Evolutionary conservation across 2,113 vertebrate genomes (phyloP), one percentile per base, ranked within the genome.

Genomic region (Romanogobio albipinnatus): DNA sequence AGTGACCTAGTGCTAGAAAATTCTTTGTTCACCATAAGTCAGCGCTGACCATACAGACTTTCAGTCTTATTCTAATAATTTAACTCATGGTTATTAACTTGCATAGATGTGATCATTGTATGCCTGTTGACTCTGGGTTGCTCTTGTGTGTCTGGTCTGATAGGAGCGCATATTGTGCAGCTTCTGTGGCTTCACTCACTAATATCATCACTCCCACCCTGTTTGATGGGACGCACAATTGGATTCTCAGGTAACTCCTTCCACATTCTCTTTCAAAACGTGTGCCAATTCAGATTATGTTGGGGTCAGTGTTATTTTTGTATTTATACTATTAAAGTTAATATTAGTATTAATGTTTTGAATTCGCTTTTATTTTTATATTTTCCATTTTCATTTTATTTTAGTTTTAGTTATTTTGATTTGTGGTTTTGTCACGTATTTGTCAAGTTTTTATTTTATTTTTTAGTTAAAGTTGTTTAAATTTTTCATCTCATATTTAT

Each of bases 111-210:
- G 24, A 82, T 58, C 14, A 11, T 29, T 8, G 22, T 47, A 2
- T 19, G 22, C 22, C 13, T 45, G 39, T 80, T 78, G 26, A 58
- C 29, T 76, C 26, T 3, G 33, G 49, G 9, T 76, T 47, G 19
- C 22, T 45, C 19, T 2, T 29, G 56, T 24, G n/a, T 80, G n/a
- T 76, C 61, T 75, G 74, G 33, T 45, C 36, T 47, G 66, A 29
- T 83, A 99, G 98, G 92, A 99, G 98, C 0, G 96, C 96, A 0
- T 99, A 99, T 87, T 99, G 98, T 8, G 98, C 98, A 0, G 95
- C 97, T 2, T 95, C 97, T 0, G 97, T 99, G 47, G 97, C 98
- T 2, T 98, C 97, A 0, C 94, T 99, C 86, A 99, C 98, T 84
- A 98, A 99, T 90, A 92, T 97, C 93, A 85, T 96, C 84, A 96